Conservation (phyloP, 2,797 vertebrate genomes). For the Rhodeus uyekii region DNA sequence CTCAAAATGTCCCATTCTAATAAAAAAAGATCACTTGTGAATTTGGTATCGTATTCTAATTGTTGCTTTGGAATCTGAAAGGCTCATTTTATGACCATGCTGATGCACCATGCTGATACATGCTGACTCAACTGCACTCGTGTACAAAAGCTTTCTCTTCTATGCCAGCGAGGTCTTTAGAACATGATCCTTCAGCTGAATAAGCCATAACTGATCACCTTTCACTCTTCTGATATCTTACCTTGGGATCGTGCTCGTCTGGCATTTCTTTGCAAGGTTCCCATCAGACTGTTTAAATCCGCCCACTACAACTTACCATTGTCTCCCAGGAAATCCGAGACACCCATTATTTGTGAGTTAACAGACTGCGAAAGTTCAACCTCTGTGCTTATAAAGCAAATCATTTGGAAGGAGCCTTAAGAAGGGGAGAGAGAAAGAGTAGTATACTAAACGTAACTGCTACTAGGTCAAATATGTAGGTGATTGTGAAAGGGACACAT, state of each 20-base stretch:
- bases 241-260: slow-evolving; percentile 61
- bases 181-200: slow-evolving; percentile 46
- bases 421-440: not conserved
- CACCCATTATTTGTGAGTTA: slow-evolving; percentile 67
- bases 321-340: slow-evolving; percentile 57
- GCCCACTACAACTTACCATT: slow-evolving; percentile 48
- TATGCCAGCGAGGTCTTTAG: not conserved
- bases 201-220: slow-evolving; percentile 57
- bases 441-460: not conserved
- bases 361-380: slow-evolving; percentile 55
- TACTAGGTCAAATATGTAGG: not conserved
- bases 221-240: slow-evolving; percentile 63
- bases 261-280: slow-evolving; percentile 60
- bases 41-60: slow-evolving; percentile 8
- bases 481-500: not conserved
- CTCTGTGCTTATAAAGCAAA: slow-evolving; percentile 55
- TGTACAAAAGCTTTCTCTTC: slow-evolving; percentile 11
- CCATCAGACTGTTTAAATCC: slow-evolving; percentile 63
- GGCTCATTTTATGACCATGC: slow-evolving; percentile 15
- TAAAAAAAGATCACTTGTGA: slow-evolving; percentile 11
- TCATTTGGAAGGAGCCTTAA: slow-evolving; percentile 30
- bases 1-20: not conserved
- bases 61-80: slow-evolving; percentile 1
- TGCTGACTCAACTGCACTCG: slow-evolving; percentile 11
- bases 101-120: slow-evolving; percentile 18